Evolutionary conservation across 2,797 vertebrate genomes (phyloP), one percentile per base, ranked within the genome.

Genomic region (Leptodactylus fallax): DNA sequence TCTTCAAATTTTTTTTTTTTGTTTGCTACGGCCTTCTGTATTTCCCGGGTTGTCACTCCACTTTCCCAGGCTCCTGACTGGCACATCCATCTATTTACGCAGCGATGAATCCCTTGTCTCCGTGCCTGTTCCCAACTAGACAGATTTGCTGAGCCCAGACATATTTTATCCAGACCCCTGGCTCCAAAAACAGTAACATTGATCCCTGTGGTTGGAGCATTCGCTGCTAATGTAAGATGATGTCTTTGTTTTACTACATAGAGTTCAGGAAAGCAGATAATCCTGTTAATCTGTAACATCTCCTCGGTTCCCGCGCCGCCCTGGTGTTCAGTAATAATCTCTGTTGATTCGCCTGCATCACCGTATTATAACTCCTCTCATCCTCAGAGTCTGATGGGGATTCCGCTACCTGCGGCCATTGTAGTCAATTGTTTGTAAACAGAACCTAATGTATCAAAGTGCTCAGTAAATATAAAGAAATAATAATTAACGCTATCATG

Each of bases 201-300:
- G 60, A 65, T 65, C 79, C 45, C 27, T 51, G 79, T 49, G 79
- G 60, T 23, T 23, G 36, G 60, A 61, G 58, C 58, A 1, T 21
- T 63, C 45, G 19, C 56, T 63, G 79, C 36, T 63, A 51, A 81
- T 65, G 60, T 61, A 51, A n/a, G 10, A 81, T 47, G 79, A 81
- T 63, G 79, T 65, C 79, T 81, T 65, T 81, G 79, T 81, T 81
- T 63, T 23, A 81, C 79, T 81, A 14, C 79, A n/a, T 2, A 65
- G 58, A 63, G 58, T 81, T n/a, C 79, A 81, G 79, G 60, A 81
- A 16, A 81, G 61, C 60, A 65, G 79, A 49, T 51, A 76, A 76
- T 76, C 36, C 79, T 81, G 79, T 81, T 81, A 81, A 81, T 81
- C 79, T 81, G 58, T 81, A 81, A 81, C 79, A 81, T 81, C 79